Base-by-base conservation (phyloP, 1,140 invertebrate species). In the Papilio xuthus region DNA sequence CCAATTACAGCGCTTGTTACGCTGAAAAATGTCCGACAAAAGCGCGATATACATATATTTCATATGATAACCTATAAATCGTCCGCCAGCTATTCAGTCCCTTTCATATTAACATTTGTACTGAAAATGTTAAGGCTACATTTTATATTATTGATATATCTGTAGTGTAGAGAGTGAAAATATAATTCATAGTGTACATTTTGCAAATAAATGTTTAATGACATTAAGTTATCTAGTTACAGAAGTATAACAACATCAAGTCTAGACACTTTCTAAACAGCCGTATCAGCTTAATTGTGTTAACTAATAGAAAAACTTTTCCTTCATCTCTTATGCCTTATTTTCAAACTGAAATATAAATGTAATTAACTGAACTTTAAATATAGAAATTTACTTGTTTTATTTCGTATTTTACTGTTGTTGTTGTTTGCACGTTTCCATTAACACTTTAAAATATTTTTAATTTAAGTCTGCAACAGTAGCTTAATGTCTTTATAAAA, bases 1-100 rank as follows among this genome's bases (percentile, higher is more conserved):
- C 89, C 89, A 92, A 93, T 93, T 93, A 93, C 85, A 86, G 82
- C 67, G 88, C 91, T 91, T 90, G 91, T 91, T 92, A 90, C 84
- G 82, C 79, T 93, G 89, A 93, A 91, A 91, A 92, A 93, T 92
- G 82, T 80, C 79, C 81, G 81, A 82, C 86, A 83, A 82, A 74
- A 80, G 78, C 80, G 79, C 80, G 82, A 80, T 82, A 60, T 78
- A 69, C 80, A 81, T 80, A 82, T 80, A 82, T 83, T 83, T 83
- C 72, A 80, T 82, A 83, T 72, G 80, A 70, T 79, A n/a, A 85
- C 78, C 74, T 74, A 80, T 83, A 83, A 85, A 82, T 78, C 78
- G 67, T 73, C 56, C 60, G 15, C 15, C 44, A 50, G 53, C 72
- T 53, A 28, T 67, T 28, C 0, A 15, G 23, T 67, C 4, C 3